These are phyloP conservation scores for Ceraclea dissimilis DNA, from an alignment of 2,888 invertebrate species.

Conservation along the genomic window DNA sequence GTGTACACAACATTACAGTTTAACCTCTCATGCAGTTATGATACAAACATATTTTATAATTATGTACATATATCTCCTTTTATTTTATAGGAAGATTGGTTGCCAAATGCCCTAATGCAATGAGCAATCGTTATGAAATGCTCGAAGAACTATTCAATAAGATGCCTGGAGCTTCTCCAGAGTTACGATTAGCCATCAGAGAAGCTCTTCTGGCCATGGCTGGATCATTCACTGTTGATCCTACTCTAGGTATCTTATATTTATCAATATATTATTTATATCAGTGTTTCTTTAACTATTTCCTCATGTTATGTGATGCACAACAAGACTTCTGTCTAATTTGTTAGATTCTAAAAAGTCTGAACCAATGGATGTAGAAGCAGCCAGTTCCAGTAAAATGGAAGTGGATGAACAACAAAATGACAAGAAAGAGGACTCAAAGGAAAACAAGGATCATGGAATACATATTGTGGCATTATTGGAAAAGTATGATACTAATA, in stretches of 20 bases:
- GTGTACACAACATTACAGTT: conserved; percentile 24
- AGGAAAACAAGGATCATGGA: conserved; percentile 33
- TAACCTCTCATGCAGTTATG: no score
- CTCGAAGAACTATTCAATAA: conserved; percentile 45
- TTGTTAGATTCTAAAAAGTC: neutral
- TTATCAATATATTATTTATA: no score
- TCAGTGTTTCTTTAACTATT: no score
- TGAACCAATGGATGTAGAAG: conserved; percentile 28
- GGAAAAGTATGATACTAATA: conserved; percentile 39
- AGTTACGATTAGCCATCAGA: conserved; percentile 56
- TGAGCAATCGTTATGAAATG: conserved; percentile 39
- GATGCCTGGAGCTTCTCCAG: conserved; percentile 44
- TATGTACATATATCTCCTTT: no score
- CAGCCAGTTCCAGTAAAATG: neutral
- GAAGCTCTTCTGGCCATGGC: conserved; percentile 65
- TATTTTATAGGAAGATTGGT: conserved; percentile 32
- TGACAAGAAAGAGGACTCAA: conserved; percentile 2
- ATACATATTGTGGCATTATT: conserved; percentile 41
- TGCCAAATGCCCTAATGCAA: conserved; percentile 38
- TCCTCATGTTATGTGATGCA: no score
- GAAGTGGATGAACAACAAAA: neutral
- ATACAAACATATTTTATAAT: no score
- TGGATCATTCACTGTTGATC: conserved; percentile 48
- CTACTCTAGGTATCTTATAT: conserved; percentile 19
- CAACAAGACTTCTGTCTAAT: neutral